Conservation (phyloP, 2,888 invertebrate species). For the Aspidiotus destructor region DNA sequence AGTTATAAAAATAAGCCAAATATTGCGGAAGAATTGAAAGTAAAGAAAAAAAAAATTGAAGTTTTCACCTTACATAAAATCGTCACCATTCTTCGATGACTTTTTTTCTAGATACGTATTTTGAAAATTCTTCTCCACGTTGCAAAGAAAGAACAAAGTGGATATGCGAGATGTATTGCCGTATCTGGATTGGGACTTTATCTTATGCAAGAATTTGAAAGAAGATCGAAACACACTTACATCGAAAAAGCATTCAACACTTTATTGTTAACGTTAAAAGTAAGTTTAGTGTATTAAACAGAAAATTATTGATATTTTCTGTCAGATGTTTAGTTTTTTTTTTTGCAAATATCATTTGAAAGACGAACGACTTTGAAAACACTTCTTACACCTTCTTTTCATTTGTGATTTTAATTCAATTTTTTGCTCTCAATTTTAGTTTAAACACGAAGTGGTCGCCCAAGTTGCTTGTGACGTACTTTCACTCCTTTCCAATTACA, state of each 20-base stretch:
- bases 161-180: constrained; percentile 78
- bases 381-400: constrained; percentile 11
- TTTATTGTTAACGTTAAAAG: constrained; percentile 57
- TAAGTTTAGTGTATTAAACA: constrained; percentile 41
- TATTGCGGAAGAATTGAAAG: constrained; percentile 20
- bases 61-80: not conserved
- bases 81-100: not conserved
- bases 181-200: constrained; percentile 73
- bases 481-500: constrained; percentile 67
- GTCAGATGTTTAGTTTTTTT: not conserved
- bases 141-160: constrained; percentile 79
- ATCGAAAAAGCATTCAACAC: constrained; percentile 59
- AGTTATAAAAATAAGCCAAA: constrained; percentile 42
- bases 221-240: constrained; percentile 53
- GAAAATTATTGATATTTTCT: not conserved
- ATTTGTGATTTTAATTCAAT: not conserved
- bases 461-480: constrained; percentile 76
- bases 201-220: constrained; percentile 53
- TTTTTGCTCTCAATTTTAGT: no score
- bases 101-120: constrained; percentile 62
- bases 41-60: constrained; percentile 2
- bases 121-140: constrained; percentile 76
- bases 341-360: constrained; percentile 1
- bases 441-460: constrained; percentile 68
- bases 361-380: not conserved